A percentile compares a stretch with the other conserved stretches of the same genome.
phyloP scores from a whole-genome alignment of 2,888 invertebrate species.

The Sialis fuliginosa region DNA sequence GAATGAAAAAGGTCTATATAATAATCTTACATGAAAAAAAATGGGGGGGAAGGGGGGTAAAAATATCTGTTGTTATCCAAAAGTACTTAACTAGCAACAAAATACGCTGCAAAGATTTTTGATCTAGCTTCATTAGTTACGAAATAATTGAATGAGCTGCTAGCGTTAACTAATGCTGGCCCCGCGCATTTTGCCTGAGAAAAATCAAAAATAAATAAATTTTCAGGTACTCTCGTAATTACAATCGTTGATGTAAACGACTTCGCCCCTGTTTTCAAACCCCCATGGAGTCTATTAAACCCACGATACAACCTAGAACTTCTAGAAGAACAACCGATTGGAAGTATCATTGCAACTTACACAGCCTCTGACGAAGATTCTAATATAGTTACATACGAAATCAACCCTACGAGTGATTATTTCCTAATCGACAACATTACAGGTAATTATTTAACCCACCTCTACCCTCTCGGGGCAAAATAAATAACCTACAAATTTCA shows the following conservation, averaged over 20 bases:
- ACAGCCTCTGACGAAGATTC: constrained; percentile 69
- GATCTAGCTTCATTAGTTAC: too few relatives aligned
- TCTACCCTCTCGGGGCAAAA: neutral
- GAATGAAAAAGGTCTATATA: too few relatives aligned
- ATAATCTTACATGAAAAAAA: too few relatives aligned
- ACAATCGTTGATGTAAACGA: constrained; percentile 55
- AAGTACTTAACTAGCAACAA: too few relatives aligned
- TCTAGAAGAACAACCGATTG: constrained; percentile 67
- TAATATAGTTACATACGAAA: constrained; percentile 56
- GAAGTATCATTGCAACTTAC: constrained; percentile 58
- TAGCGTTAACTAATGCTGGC: too few relatives aligned
- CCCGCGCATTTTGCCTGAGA: too few relatives aligned
- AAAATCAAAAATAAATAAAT: too few relatives aligned
- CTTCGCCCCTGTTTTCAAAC: constrained; percentile 47
- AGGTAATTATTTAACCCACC: constrained; percentile 28
- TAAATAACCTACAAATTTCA: constrained; percentile 16
- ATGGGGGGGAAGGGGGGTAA: too few relatives aligned
- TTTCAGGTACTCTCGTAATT: constrained; percentile 41
- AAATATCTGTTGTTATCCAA: too few relatives aligned
- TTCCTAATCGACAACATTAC: constrained; percentile 68
- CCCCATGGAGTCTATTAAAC: constrained; percentile 51
- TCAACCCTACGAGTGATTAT: constrained; percentile 52
- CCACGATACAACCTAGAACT: constrained; percentile 47
- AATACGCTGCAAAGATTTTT: too few relatives aligned
- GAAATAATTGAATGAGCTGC: too few relatives aligned